Evolutionary conservation across 2,113 vertebrate genomes (phyloP).

Genomic region (Fulica atra): DNA sequence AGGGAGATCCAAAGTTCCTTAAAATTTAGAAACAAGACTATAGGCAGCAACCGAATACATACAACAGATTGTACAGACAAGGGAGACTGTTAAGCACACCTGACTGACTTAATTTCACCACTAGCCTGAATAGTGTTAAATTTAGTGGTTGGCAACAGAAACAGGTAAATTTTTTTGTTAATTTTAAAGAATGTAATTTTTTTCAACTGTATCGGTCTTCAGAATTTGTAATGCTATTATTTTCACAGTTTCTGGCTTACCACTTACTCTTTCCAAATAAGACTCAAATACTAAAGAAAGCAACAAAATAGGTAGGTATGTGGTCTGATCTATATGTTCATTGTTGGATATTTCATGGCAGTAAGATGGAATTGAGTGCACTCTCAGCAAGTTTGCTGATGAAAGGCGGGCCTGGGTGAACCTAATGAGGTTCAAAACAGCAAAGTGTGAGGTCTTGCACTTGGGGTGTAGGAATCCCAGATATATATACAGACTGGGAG

Average conservation of each 20-base stretch:
- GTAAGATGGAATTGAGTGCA: neutral
- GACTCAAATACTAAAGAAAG: neutral
- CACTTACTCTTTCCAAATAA: neutral
- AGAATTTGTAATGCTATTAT: neutral
- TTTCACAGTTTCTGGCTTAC: neutral
- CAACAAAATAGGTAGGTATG: neutral
- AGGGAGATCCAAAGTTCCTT: neutral
- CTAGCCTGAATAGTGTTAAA: neutral
- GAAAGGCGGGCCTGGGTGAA: too few relatives aligned
- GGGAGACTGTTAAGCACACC: neutral
- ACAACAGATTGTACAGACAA: neutral
- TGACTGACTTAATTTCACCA: neutral
- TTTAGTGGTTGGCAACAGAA: neutral
- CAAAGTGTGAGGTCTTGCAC: too few relatives aligned
- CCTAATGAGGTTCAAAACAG: too few relatives aligned
- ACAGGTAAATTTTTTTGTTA: neutral
- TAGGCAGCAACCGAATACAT: neutral
- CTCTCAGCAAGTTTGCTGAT: too few relatives aligned
- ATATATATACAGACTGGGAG: too few relatives aligned
- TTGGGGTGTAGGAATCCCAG: too few relatives aligned
- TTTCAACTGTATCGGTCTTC: neutral
- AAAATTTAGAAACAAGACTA: neutral
- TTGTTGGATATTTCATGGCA: neutral
- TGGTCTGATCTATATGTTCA: neutral
- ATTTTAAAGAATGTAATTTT: neutral